Evolutionary conservation across 2,888 invertebrate genomes (phyloP).

Genomic region (Apantesis nais): DNA sequence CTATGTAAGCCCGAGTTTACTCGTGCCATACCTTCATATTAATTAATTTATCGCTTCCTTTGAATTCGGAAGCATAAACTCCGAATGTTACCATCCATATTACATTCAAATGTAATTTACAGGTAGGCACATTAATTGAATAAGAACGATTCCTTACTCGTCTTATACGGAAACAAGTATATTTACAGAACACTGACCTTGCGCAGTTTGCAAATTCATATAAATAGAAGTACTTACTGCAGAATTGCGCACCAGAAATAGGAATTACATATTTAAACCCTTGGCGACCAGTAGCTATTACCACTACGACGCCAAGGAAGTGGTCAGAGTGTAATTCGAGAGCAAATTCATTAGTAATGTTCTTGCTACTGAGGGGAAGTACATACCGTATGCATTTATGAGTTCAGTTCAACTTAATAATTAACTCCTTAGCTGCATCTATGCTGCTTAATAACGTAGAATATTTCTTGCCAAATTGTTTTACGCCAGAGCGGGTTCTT

Average conservation of each 20-base stretch:
- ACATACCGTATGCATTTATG: background rate
- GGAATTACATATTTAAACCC: slow-evolving; percentile 31
- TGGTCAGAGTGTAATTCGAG: slow-evolving; percentile 8
- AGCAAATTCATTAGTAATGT: slow-evolving; percentile 6
- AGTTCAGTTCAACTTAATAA: background rate
- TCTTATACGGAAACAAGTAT: background rate
- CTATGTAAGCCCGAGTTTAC: no score
- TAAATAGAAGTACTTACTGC: slow-evolving; percentile 18
- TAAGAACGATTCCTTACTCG: background rate
- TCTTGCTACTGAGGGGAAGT: background rate
- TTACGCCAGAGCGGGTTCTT: background rate
- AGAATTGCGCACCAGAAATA: slow-evolving; percentile 19
- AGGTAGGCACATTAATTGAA: background rate
- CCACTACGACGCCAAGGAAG: slow-evolving; percentile 3
- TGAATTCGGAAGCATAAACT: background rate
- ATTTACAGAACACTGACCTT: background rate
- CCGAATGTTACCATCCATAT: background rate
- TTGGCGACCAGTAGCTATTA: background rate
- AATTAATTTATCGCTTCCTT: background rate
- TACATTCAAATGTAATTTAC: background rate
- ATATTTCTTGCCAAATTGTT: background rate
- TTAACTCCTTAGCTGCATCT: background rate
- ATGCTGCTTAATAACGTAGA: background rate
- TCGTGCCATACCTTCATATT: background rate
- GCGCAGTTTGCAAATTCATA: slow-evolving; percentile 8